A percentile compares a stretch with the other conserved stretches of the same genome.
These are phyloP conservation scores for Papilio machaon DNA, from an alignment of 1,140 invertebrate species.

Conservation along the genomic window DNA sequence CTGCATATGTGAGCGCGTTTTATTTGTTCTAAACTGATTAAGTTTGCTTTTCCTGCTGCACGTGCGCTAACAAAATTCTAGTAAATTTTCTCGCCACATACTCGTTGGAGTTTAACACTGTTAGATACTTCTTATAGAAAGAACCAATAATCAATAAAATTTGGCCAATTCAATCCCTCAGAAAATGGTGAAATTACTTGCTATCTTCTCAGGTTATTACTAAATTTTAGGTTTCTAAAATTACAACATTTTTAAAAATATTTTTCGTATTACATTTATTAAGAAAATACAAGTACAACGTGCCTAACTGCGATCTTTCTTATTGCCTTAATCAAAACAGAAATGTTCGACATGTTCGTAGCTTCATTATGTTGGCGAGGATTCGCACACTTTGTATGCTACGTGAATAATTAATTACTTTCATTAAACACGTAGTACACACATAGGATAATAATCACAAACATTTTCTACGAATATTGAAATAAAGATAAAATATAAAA, in stretches of 20 bases:
- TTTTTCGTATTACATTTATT: not conserved
- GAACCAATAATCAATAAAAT: not conserved
- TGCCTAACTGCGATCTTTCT: constrained; percentile 13
- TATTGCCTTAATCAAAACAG: constrained; percentile 35
- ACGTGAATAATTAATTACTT: constrained; percentile 30
- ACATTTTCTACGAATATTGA: not conserved
- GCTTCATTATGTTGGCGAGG: constrained; percentile 19
- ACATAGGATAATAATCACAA: not conserved
- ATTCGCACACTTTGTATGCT: constrained; percentile 29
- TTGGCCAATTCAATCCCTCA: not conserved
- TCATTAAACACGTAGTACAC: constrained; percentile 24
- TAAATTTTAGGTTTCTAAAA: not conserved
- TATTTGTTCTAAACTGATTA: not conserved
- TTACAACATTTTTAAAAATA: not conserved
- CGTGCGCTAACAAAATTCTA: not conserved
- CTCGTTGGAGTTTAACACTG: not conserved
- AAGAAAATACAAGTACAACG: constrained; percentile 12
- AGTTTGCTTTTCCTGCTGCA: not conserved
- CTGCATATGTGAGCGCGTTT: not conserved
- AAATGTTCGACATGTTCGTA: constrained; percentile 31
- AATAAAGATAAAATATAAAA: not conserved
- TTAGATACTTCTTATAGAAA: not conserved
- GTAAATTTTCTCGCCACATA: not conserved
- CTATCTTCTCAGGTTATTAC: not conserved
- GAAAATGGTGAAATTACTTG: no score